Conservation (phyloP, 2,797 vertebrate genomes). For the Malacoraja senta region DNA sequence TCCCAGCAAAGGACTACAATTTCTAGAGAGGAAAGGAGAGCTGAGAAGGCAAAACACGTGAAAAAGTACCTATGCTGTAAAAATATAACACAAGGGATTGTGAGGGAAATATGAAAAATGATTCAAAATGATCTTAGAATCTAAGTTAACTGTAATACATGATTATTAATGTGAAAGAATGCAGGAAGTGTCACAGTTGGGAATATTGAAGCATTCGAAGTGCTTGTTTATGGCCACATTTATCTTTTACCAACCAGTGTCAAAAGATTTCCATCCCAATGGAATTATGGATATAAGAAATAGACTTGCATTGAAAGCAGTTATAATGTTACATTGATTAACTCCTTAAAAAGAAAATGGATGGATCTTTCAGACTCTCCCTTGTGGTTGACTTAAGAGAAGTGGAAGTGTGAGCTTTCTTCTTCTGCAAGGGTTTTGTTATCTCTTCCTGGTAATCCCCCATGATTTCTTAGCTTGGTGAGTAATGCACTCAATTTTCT, state of each 20-base stretch:
- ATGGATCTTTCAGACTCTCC: neutral
- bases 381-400: neutral
- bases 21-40: neutral
- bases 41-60: neutral
- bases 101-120: neutral
- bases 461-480: neutral
- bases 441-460: neutral
- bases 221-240: neutral
- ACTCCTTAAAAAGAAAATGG: neutral
- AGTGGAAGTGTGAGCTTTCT: neutral
- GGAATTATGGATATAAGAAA: neutral
- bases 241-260: neutral
- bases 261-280: slow-evolving; percentile 1
- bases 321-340: slow-evolving; percentile 6
- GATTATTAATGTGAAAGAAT: neutral
- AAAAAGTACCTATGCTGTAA: neutral
- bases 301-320: neutral
- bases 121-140: neutral
- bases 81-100: neutral
- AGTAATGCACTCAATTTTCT: neutral
- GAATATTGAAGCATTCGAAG: neutral
- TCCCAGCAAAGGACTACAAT: neutral
- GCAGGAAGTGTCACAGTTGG: neutral
- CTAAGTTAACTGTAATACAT: neutral
- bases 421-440: neutral